phyloP scores from a whole-genome alignment of 2,888 invertebrate genomes.

The Eilema caniola region DNA sequence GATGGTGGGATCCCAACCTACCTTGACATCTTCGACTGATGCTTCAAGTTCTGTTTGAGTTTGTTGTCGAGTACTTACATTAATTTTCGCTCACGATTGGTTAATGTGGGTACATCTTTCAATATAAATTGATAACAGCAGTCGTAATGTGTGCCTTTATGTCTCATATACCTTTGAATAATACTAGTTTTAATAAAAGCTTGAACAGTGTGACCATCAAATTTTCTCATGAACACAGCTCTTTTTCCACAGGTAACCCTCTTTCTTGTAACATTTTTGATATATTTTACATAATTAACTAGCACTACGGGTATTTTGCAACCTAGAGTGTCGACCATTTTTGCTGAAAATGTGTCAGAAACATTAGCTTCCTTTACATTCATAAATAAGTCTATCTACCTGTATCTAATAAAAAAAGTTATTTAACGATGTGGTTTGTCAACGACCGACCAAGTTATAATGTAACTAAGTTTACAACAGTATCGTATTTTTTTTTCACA shows the following conservation, averaged over 20 bases:
- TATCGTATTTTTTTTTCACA: too few species aligned
- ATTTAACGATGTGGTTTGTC: too few species aligned
- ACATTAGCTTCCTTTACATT: neutral
- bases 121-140: constrained; percentile 73
- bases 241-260: constrained; percentile 65
- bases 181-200: constrained; percentile 61
- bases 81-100: constrained; percentile 46
- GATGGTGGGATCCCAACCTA: too few species aligned
- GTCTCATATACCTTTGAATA: constrained; percentile 60
- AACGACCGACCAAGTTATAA: too few species aligned
- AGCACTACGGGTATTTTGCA: constrained; percentile 71
- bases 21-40: too few species aligned
- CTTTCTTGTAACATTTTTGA: constrained; percentile 42
- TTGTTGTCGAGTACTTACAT: constrained; percentile 10
- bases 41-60: neutral
- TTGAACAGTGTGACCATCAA: constrained; percentile 57
- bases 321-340: constrained; percentile 68
- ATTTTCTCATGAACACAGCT: constrained; percentile 69
- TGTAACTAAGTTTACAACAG: too few species aligned
- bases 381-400: neutral
- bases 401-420: too few species aligned
- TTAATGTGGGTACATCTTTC: constrained; percentile 43
- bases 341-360: constrained; percentile 54
- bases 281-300: constrained; percentile 58
- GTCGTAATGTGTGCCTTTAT: constrained; percentile 54